phyloP scores from a whole-genome alignment of 1,140 invertebrate species.

The Drosophila melanogaster region DNA sequence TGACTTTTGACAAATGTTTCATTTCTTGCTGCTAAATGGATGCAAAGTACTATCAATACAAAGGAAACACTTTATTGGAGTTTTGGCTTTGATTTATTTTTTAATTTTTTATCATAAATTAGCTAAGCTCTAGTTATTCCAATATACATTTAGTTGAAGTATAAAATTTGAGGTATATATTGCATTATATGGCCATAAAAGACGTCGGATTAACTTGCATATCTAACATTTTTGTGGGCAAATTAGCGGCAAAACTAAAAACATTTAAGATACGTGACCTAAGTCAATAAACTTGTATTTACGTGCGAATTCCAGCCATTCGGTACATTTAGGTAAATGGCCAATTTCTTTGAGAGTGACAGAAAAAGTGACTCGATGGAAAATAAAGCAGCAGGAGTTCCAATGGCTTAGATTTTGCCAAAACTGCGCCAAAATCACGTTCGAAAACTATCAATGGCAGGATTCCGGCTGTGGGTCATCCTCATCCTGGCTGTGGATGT shows the following conservation, averaged over 20 bases:
- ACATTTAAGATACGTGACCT: conserved; percentile 67
- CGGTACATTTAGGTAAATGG: conserved; percentile 39
- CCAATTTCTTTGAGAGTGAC: conserved; percentile 26
- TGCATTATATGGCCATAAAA: neutral
- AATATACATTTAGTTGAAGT: too few species aligned
- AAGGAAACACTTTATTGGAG: neutral
- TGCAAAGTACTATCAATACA: neutral
- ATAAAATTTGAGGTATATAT: too few species aligned
- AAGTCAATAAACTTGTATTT: conserved; percentile 73
- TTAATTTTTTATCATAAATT: too few species aligned
- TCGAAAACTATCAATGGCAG: conserved; percentile 77
- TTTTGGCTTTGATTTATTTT: neutral
- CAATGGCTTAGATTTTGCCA: conserved; percentile 52
- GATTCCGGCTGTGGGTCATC: conserved; percentile 40
- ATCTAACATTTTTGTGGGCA: neutral
- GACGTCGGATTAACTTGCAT: neutral
- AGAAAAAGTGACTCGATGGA: conserved; percentile 19
- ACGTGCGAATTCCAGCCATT: conserved; percentile 65
- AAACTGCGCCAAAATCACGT: conserved; percentile 84
- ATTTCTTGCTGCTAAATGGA: conserved; percentile 32
- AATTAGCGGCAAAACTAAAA: neutral
- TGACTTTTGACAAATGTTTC: conserved; percentile 75
- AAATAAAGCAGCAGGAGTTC: conserved; percentile 62
- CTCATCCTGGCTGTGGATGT: neutral
- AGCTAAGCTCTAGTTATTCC: too few species aligned